Percentiles rank a stretch among this genome's conserved stretches.
These are phyloP conservation scores for Coracias cyanogaster DNA, from an alignment of 2,797 vertebrate species.

Conservation along the genomic window DNA sequence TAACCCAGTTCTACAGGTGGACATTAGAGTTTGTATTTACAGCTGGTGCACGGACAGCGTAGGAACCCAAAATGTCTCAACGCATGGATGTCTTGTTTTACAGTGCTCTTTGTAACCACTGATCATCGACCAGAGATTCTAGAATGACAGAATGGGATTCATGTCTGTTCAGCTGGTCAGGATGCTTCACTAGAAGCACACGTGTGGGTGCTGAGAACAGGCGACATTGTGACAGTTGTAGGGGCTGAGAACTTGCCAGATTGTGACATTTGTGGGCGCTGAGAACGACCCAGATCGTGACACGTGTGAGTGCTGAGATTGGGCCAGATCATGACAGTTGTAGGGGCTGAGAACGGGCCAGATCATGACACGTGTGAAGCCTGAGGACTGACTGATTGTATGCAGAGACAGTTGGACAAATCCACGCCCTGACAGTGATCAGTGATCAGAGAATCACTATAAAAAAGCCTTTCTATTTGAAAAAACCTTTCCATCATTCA, in stretches of 20 bases:
- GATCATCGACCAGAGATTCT: background rate
- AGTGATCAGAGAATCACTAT: background rate
- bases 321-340: too few species aligned
- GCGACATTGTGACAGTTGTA: too few species aligned
- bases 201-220: too few species aligned
- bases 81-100: background rate
- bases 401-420: background rate
- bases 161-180: fast-evolving
- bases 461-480: background rate
- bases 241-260: too few species aligned
- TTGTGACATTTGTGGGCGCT: too few species aligned
- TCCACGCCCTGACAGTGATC: background rate
- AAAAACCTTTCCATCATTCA: background rate
- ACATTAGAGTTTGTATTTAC: background rate
- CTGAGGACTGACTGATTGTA: too few species aligned
- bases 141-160: background rate
- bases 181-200: background rate
- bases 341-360: too few species aligned
- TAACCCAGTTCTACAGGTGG: background rate
- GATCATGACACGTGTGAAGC: too few species aligned
- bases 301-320: too few species aligned
- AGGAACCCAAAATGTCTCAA: background rate
- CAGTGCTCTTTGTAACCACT: background rate
- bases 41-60: background rate
- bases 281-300: too few species aligned